A percentile compares a stretch with the other conserved stretches of the same genome.
These are phyloP conservation scores for Venustaconcha ellipsiformis DNA, from an alignment of 1,140 invertebrate species.

Conservation along the genomic window DNA sequence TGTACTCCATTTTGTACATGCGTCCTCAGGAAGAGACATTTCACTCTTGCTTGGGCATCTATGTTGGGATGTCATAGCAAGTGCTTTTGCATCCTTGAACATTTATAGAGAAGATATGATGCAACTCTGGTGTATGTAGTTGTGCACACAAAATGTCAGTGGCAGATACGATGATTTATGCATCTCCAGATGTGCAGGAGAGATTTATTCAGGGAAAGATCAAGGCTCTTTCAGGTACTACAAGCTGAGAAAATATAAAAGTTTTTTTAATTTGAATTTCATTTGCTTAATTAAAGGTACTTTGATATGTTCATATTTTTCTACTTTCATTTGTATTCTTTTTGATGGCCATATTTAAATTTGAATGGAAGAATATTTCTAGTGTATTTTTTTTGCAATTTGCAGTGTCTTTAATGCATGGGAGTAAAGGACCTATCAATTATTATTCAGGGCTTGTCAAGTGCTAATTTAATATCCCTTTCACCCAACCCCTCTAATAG, in stretches of 20 bases:
- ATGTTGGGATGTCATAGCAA: background rate
- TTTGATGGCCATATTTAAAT: too few relatives aligned
- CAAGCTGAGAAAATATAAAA: background rate
- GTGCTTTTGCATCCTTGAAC: background rate
- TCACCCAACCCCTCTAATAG: too few relatives aligned
- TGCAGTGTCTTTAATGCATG: too few relatives aligned
- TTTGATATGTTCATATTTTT: background rate
- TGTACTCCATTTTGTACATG: too few relatives aligned
- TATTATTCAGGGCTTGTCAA: too few relatives aligned
- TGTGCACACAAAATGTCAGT: slow-evolving; percentile 2
- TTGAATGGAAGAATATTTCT: too few relatives aligned
- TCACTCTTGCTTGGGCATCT: background rate
- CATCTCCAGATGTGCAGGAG: slow-evolving; percentile 12
- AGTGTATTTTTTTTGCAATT: too few relatives aligned
- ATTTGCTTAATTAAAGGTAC: background rate
- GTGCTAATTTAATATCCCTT: too few relatives aligned
- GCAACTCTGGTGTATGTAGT: background rate
- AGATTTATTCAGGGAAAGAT: slow-evolving; percentile 42
- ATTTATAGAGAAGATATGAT: background rate
- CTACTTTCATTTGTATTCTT: background rate
- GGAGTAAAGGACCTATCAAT: too few relatives aligned
- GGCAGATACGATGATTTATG: background rate
- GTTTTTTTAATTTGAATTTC: background rate
- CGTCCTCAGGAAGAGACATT: background rate
- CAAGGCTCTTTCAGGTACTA: slow-evolving; percentile 52